Base-by-base conservation (phyloP, 2,113 vertebrate genomes). In the Psammodynastes pulverulentus region DNA sequence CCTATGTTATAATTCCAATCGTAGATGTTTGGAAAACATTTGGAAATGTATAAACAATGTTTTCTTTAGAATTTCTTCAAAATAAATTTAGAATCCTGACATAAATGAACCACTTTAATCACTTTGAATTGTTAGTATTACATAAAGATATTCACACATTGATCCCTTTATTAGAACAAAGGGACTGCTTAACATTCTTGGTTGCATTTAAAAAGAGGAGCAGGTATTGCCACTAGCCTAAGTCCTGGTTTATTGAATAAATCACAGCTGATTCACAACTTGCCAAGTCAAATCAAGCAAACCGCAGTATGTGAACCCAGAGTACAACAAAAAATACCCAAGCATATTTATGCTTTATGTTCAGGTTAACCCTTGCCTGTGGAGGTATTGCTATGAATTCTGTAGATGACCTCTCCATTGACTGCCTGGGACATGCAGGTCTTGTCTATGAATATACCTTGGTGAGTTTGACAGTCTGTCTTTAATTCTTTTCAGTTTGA, bases 361-460 rank as follows among this genome's bases (percentile, higher is more conserved):
- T 87, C 43, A 99, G 99, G 29, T 96, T 99, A 92, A 98, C 98
- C 2, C 98, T 99, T 62, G 99, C 99, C 0, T 99, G 99, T 67
- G 99, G 99, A 1, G 99, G 99, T 3, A 94, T 98, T 17, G 98
- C 99, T 89, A 98, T 99, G 97, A 99, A 99, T 94, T 99, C 99
- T 0, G 96, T 99, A 84, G 99, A 99, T 34, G 99, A 99, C 95
- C 98, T 99, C 89, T 98, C 97, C 21, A 97, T 97, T 4, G 99
- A 99, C 10, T 99, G 98, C 86, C 96, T 99, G 97, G 99, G 99
- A 34, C 95, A 98, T 0, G 98, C 99, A 24, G 99, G 99, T 1
- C 97, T 99, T 6, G 97, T 99, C 89, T 99, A 99, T 4, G 99
- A 99, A 92, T 98, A 99, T 92, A 99, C 98, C 0, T 95, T 99